phyloP scores from a whole-genome alignment of 1,140 invertebrate species.

The Bicyclus anynana region DNA sequence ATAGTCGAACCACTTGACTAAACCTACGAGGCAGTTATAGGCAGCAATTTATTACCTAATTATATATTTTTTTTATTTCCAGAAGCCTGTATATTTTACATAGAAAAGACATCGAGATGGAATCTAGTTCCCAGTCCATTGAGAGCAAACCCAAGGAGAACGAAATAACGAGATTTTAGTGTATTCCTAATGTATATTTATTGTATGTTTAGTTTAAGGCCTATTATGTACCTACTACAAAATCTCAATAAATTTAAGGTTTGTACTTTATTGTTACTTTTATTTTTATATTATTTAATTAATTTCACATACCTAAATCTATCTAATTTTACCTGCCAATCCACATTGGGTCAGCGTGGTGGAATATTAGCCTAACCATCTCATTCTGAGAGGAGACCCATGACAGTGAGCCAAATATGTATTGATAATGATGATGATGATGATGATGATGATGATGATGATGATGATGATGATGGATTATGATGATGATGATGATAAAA shows the following conservation, averaged over 20 bases:
- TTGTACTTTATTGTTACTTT: slow-evolving; percentile 39
- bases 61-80: slow-evolving; percentile 28
- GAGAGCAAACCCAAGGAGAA: slow-evolving; percentile 44
- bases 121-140: slow-evolving; percentile 7
- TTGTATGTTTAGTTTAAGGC: slow-evolving; percentile 39
- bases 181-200: slow-evolving; percentile 31
- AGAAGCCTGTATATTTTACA: slow-evolving; percentile 59
- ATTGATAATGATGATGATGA: too few species aligned
- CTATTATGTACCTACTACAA: slow-evolving; percentile 40
- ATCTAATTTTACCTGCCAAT: too few species aligned
- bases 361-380: too few species aligned
- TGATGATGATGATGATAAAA: too few species aligned
- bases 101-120: slow-evolving; percentile 39
- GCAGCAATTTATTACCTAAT: neutral
- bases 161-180: slow-evolving; percentile 62
- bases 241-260: slow-evolving; percentile 66
- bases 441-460: too few species aligned
- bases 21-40: too few species aligned
- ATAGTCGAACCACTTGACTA: too few species aligned
- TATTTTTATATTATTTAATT: neutral
- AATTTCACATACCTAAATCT: neutral
- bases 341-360: too few species aligned
- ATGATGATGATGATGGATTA: too few species aligned
- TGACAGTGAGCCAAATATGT: too few species aligned
- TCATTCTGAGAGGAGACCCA: too few species aligned